Percentiles rank a stretch among this genome's conserved stretches.
phyloP scores from a whole-genome alignment of 2,113 vertebrate genomes.

The Ariopsis seemanni region DNA sequence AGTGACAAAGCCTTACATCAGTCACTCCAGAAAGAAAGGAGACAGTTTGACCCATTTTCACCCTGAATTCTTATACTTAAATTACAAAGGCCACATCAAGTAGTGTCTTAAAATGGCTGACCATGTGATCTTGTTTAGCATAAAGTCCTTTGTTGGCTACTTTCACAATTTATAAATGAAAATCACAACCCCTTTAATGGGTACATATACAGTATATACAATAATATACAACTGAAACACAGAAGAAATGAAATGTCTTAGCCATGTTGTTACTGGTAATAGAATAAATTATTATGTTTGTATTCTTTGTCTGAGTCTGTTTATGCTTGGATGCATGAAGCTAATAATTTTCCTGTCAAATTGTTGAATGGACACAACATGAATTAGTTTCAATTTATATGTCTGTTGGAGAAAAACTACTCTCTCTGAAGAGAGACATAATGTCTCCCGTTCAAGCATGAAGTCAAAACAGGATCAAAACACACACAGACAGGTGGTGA shows the following conservation, averaged over 20 bases:
- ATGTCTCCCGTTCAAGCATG: conserved; percentile 7
- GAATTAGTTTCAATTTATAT: not conserved
- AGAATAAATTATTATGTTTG: conserved; percentile 17
- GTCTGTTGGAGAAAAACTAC: not conserved
- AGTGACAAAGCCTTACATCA: not conserved
- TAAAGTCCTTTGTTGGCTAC: not conserved
- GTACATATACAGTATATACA: not conserved
- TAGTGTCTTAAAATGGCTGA: not conserved
- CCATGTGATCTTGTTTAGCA: not conserved
- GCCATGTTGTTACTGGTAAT: not conserved
- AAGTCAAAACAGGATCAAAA: conserved; percentile 11
- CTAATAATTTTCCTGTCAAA: conserved; percentile 30
- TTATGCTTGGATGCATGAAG: conserved; percentile 19
- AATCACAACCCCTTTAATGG: not conserved
- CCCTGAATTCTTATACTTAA: not conserved
- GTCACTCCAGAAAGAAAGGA: not conserved
- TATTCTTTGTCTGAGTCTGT: conserved; percentile 5
- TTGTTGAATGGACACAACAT: conserved; percentile 13
- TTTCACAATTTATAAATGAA: not conserved
- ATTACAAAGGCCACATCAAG: not conserved
- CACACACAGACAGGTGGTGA: conserved; percentile 22
- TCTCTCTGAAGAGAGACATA: not conserved
- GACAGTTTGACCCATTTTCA: not conserved
- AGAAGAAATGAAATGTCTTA: not conserved
- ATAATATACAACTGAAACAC: not conserved